phyloP scores from a whole-genome alignment of 1,140 invertebrate species.

The Drosophila nigrodunni region DNA sequence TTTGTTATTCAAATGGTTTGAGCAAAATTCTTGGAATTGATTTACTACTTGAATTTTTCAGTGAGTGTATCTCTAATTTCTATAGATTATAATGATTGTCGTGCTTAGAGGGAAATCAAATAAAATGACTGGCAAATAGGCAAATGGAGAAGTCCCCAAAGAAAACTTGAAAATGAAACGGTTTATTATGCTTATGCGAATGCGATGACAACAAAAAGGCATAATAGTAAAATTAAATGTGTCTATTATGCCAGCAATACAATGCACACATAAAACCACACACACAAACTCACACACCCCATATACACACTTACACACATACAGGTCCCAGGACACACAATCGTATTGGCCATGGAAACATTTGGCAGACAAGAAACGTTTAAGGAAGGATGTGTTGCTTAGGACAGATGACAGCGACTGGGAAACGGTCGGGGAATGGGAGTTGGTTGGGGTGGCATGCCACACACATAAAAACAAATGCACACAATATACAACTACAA shows the following conservation, averaged over 20 bases:
- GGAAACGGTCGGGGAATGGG: constrained; percentile 4
- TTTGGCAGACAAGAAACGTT: constrained; percentile 78
- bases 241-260: constrained; percentile 81
- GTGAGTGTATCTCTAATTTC: constrained; percentile 51
- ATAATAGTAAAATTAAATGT: constrained; percentile 84
- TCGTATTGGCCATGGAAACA: constrained; percentile 55
- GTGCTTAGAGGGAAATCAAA: constrained; percentile 61
- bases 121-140: constrained; percentile 76
- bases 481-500: constrained; percentile 30
- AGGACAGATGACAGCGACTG: constrained; percentile 37
- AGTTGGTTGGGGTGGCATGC: constrained; percentile 20
- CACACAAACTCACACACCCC: constrained; percentile 32
- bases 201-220: constrained; percentile 81
- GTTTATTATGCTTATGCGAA: constrained; percentile 83
- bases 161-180: constrained; percentile 75
- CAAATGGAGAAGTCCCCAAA: constrained; percentile 47
- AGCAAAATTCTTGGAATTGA: not conserved
- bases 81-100: constrained; percentile 36
- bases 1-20: not conserved
- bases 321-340: constrained; percentile 31
- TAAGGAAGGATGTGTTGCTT: constrained; percentile 81
- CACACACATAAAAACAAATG: constrained; percentile 73
- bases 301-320: constrained; percentile 13
- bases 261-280: constrained; percentile 79
- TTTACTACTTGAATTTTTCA: not conserved